phyloP scores from a whole-genome alignment of 2,888 invertebrate genomes.

The Sminthurinus aureus region DNA sequence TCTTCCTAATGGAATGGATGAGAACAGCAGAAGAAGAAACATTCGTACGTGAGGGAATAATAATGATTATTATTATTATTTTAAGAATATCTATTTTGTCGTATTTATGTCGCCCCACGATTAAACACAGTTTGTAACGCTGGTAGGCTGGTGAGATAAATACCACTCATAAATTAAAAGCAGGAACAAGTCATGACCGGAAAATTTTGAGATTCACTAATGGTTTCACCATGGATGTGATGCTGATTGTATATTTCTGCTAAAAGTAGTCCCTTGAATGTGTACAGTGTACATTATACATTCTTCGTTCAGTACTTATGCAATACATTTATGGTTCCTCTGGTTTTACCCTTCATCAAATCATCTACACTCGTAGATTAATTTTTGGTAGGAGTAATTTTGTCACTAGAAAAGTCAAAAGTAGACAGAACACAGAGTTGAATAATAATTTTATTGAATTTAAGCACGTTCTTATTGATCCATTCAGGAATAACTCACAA shows the following conservation, averaged over 20 bases:
- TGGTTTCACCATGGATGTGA: not conserved
- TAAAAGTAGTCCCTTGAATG: not conserved
- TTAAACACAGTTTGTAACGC: too few relatives aligned
- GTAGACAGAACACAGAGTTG: not conserved
- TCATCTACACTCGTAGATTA: constrained; percentile 11
- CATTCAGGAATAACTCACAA: constrained; percentile 1
- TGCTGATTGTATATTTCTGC: not conserved
- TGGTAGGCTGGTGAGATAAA: too few relatives aligned
- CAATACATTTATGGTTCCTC: too few relatives aligned
- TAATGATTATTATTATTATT: too few relatives aligned
- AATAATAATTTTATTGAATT: constrained; percentile 32
- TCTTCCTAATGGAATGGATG: too few relatives aligned
- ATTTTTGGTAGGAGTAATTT: not conserved
- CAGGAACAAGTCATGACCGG: not conserved
- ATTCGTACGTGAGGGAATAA: too few relatives aligned
- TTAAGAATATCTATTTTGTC: too few relatives aligned
- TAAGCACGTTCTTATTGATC: constrained; percentile 34
- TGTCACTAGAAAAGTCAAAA: constrained; percentile 9
- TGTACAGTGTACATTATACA: not conserved
- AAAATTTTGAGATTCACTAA: not conserved
- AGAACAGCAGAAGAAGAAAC: too few relatives aligned
- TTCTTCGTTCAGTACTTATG: not conserved
- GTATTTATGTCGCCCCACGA: too few relatives aligned
- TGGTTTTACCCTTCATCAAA: too few relatives aligned
- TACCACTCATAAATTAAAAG: not conserved